phyloP scores from a whole-genome alignment of 2,113 vertebrate species.

The Orientallactaga bullata region DNA sequence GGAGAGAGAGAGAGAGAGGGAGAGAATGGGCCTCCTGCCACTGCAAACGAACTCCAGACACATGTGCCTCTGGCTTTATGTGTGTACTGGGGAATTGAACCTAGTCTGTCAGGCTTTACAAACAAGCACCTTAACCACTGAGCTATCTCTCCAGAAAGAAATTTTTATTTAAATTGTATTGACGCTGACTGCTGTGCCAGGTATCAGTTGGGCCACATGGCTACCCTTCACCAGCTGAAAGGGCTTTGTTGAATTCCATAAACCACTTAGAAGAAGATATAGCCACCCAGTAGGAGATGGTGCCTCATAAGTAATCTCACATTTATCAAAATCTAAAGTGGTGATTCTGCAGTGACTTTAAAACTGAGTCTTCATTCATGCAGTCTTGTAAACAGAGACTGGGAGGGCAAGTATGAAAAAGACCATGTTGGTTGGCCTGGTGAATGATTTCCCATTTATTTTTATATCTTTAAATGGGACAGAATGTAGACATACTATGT shows the following conservation, averaged over 20 bases:
- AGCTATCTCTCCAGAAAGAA: too few species aligned
- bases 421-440: not conserved
- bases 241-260: not conserved
- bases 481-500: not conserved
- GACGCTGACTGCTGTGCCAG: not conserved
- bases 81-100: too few species aligned
- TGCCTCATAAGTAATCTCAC: not conserved
- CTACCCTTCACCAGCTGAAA: not conserved
- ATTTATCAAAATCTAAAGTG: slow-evolving; percentile 15
- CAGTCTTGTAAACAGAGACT: not conserved
- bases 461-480: slow-evolving; percentile 26
- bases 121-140: too few species aligned
- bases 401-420: not conserved
- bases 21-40: too few species aligned
- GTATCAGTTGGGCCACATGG: not conserved
- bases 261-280: not conserved
- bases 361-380: not conserved
- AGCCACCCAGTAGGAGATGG: not conserved
- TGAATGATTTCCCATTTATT: not conserved
- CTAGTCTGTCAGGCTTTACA: too few species aligned
- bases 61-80: too few species aligned
- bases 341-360: not conserved
- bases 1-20: too few species aligned
- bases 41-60: too few species aligned
- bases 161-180: not conserved